Conservation (phyloP, 1,140 invertebrate genomes). For the Heliconius hermathena region DNA sequence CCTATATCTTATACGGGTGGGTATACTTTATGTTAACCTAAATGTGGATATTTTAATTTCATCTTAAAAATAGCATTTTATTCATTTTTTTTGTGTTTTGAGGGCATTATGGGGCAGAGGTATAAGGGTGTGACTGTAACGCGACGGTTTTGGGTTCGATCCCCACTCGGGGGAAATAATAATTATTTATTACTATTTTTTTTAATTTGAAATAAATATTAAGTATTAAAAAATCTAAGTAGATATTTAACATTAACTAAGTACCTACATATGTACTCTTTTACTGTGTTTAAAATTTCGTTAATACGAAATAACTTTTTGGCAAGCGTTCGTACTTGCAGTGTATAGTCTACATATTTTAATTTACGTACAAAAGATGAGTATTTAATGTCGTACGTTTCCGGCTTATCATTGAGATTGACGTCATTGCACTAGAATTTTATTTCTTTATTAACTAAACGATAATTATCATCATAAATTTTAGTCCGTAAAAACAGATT, state of each 20-base stretch:
- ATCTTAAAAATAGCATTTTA: not conserved
- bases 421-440: not conserved
- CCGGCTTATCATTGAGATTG: conserved; percentile 5
- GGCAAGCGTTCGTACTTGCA: conserved; percentile 1
- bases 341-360: conserved; percentile 11
- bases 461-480: not conserved
- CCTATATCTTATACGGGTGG: not conserved
- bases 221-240: no score
- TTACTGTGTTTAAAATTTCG: not conserved
- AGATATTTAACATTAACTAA: no score
- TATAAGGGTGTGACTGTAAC: no score
- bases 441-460: conserved; percentile 2
- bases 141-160: no score
- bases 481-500: no score
- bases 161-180: no score
- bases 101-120: no score
- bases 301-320: not conserved
- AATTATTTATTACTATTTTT: no score
- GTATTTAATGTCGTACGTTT: not conserved
- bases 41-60: not conserved
- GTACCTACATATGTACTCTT: not conserved
- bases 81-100: not conserved
- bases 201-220: no score
- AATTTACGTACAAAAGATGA: conserved; percentile 15
- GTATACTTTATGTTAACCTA: not conserved